A percentile compares a stretch with the other conserved stretches of the same genome.
These are phyloP conservation scores for Parazoanthus swiftii DNA, from an alignment of 92 coral and sea anemone species.

Conservation along the genomic window DNA sequence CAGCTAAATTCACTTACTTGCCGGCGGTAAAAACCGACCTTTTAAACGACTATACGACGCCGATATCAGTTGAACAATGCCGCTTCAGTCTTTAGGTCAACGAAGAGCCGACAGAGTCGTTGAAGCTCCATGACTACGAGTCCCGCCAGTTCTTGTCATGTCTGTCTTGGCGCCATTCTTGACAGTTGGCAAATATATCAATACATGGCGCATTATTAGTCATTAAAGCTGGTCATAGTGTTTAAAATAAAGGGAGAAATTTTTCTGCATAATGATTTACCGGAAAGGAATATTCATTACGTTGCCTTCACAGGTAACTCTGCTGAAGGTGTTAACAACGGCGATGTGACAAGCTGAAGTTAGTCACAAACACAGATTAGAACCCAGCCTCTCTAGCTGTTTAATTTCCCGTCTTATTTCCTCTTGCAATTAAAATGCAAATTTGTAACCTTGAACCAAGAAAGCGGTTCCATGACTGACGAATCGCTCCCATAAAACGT, in stretches of 20 bases:
- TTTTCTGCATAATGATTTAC: not conserved
- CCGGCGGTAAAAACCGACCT: not conserved
- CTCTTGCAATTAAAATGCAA: conserved; percentile 33
- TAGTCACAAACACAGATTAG: not conserved
- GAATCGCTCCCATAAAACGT: conserved; percentile 14
- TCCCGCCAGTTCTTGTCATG: not conserved
- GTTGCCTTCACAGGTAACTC: not conserved
- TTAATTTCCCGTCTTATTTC: not conserved
- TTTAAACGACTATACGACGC: no score
- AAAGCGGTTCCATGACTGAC: conserved; percentile 26
- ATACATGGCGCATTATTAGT: not conserved
- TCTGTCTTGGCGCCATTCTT: conserved; percentile 23
- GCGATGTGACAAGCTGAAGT: no score
- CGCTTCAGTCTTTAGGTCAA: not conserved
- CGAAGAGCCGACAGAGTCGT: not conserved
- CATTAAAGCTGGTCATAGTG: not conserved
- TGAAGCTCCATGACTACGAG: not conserved
- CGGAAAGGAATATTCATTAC: not conserved
- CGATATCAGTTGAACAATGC: no score
- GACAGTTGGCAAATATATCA: conserved; percentile 1
- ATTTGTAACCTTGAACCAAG: conserved; percentile 18
- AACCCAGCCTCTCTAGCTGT: conserved; percentile 13
- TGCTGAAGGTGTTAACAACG: no score
- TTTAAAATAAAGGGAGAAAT: not conserved
- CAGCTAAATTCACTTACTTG: not conserved